Base-by-base conservation (phyloP, 2,888 invertebrate genomes). In the Caenorhabditis auriculariae region DNA sequence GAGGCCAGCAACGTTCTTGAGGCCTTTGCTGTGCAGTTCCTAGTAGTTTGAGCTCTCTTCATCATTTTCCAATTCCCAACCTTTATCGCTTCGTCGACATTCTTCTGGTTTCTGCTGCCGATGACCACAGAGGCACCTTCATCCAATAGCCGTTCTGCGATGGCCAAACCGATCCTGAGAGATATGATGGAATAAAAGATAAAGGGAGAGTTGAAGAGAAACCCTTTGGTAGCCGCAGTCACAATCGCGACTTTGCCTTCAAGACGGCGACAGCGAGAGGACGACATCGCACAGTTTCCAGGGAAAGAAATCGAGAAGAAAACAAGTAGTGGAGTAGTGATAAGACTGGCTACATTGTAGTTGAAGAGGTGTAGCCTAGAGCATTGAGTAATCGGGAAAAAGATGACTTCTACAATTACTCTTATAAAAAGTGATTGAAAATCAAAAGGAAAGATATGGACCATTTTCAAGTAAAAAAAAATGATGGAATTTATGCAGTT, bases 91-190 rank as follows among this genome's bases (percentile, higher is more conserved):
- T 68, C 71, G 38, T 88, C 87, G 0, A 96, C 95, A 85, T 95
- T 93, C 24, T 86, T 85, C 82, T 90, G 87, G 82, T 90, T 93
- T 60, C 95, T 87, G 78, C 93, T 94, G 82, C 93, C 91, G 39
- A 96, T 87, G 63, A 96, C 88, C 4, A 96, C 90, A 53, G 88
- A 88, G 2, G 94, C 95, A 28, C 96, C 96, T 85, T 96, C 93
- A 74, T 86, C 84, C 4, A 88, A 91, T 45, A 96, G 85, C 54
- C 92, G 86, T 81, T 88, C 87, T 3, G 94, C 95, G 75, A 94
- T 92, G 0, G 93, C 89, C 82, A 88, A 89, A 4, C 96, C 95
- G 83, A 96, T 96, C 44, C 77, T 77, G 46, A 23, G 37, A 5
- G 28, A 48, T 17, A 27, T 19, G 6, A 27, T 21, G 9, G n/a